Evolutionary conservation across 2,888 invertebrate genomes (phyloP).

Genomic region (Dryocosmus kuriphilus): DNA sequence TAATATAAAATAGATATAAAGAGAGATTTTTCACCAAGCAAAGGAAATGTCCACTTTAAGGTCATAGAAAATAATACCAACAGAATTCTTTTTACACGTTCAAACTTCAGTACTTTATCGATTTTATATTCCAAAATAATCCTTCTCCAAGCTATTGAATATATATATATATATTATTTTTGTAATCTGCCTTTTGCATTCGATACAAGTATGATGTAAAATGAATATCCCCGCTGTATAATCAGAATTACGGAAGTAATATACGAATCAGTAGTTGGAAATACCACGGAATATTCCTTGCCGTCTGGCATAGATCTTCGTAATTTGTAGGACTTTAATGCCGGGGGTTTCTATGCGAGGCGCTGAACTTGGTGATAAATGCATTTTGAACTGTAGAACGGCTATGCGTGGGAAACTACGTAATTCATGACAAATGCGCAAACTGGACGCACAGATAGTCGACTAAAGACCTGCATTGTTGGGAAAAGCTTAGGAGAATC

Average conservation of each 20-base stretch:
- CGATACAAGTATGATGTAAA: background rate
- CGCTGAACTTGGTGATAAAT: slow-evolving; percentile 52
- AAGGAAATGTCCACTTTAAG: too few species aligned
- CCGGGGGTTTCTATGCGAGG: slow-evolving; percentile 44
- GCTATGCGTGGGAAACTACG: slow-evolving; percentile 13
- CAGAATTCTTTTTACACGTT: too few species aligned
- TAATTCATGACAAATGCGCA: slow-evolving; percentile 21
- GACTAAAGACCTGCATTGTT: slow-evolving; percentile 28
- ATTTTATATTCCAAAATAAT: too few species aligned
- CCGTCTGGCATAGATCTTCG: slow-evolving; percentile 54
- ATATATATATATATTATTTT: background rate
- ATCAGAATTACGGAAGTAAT: slow-evolving; percentile 30
- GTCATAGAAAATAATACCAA: too few species aligned
- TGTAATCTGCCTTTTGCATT: background rate
- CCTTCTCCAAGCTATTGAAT: too few species aligned
- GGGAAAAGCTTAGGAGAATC: background rate
- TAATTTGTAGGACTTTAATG: slow-evolving; percentile 58
- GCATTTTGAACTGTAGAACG: slow-evolving; percentile 44
- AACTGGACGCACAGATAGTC: background rate
- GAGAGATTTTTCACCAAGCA: too few species aligned
- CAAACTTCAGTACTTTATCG: too few species aligned
- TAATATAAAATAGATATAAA: too few species aligned
- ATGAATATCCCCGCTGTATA: background rate
- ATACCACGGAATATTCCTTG: slow-evolving; percentile 54
- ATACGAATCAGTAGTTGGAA: slow-evolving; percentile 37